Percentiles rank a stretch among this genome's conserved stretches.
These are phyloP conservation scores for Drosophila barbarae DNA, from an alignment of 2,888 invertebrate species.

Conservation along the genomic window DNA sequence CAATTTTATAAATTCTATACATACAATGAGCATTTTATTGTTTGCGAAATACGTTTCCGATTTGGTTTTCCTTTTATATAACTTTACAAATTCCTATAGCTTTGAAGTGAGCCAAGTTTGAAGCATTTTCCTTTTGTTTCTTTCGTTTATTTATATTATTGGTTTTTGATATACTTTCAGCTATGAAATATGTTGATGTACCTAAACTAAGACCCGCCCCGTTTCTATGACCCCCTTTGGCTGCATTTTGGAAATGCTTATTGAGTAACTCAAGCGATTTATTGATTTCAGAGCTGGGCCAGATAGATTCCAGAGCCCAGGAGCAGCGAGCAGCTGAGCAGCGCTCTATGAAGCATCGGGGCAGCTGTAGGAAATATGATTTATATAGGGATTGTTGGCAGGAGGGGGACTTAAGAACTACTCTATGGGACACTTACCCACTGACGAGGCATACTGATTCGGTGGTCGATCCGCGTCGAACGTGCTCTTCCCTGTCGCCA, in stretches of 20 bases:
- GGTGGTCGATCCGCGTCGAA: constrained; percentile 80
- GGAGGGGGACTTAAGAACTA: neutral
- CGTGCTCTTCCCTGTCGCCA: constrained; percentile 80
- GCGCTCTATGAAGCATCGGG: constrained; percentile 38
- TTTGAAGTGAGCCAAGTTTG: constrained; percentile 29
- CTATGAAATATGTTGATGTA: constrained; percentile 41
- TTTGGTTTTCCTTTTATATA: constrained; percentile 18
- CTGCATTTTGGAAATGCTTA: constrained; percentile 69
- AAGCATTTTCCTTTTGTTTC: constrained; percentile 16
- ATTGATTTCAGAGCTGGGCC: constrained; percentile 45
- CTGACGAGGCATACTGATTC: constrained; percentile 76
- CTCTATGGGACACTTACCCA: constrained; percentile 61
- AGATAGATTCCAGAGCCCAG: constrained; percentile 58
- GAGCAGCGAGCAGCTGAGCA: constrained; percentile 43
- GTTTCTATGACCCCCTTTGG: constrained; percentile 56
- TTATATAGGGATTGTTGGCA: neutral
- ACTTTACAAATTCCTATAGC: constrained; percentile 38
- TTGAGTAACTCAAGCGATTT: constrained; percentile 32
- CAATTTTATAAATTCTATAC: constrained; percentile 48
- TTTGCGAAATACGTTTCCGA: constrained; percentile 32
- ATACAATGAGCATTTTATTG: constrained; percentile 63
- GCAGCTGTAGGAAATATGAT: constrained; percentile 41
- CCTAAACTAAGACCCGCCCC: constrained; percentile 33
- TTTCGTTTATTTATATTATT: constrained; percentile 22
- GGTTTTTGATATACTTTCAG: constrained; percentile 40